phyloP scores from a whole-genome alignment of 37 sponge, comb jelly and placozoan species.

The Tethya wilhelma region DNA sequence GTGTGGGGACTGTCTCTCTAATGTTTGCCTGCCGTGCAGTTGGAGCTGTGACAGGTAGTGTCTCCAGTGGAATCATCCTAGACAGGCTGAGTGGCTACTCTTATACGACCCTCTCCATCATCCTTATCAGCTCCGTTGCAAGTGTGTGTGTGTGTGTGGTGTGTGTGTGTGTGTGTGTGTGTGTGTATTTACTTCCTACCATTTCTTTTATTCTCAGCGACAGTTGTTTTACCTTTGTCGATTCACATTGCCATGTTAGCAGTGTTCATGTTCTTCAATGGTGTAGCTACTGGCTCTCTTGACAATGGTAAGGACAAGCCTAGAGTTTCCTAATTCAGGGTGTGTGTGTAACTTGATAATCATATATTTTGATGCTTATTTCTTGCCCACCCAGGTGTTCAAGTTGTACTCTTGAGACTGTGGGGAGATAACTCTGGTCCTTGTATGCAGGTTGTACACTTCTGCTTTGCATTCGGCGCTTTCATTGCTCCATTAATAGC shows the following conservation, averaged over 20 bases:
- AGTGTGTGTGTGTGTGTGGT: conserved; percentile 3
- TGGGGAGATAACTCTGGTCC: conserved; percentile 66
- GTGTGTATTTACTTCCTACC: too few species aligned
- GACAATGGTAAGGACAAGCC: conserved; percentile 69
- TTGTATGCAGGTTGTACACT: conserved; percentile 66
- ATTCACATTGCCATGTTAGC: conserved; percentile 36
- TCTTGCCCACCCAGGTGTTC: conserved; percentile 45
- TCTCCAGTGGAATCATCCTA: conserved; percentile 44
- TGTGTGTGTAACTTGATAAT: too few species aligned
- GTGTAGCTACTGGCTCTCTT: conserved; percentile 41
- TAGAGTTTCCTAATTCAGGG: too few species aligned
- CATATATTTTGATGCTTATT: too few species aligned
- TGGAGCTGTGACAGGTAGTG: conserved; percentile 40
- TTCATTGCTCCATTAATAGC: conserved; percentile 66
- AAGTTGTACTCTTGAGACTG: conserved; percentile 57
- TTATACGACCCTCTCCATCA: conserved; percentile 6
- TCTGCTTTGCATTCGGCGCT: conserved; percentile 59
- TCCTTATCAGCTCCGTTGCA: conserved; percentile 1
- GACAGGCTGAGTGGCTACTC: conserved; percentile 14
- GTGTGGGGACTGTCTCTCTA: conserved; percentile 16
- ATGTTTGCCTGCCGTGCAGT: conserved; percentile 52
- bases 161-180: too few species aligned
- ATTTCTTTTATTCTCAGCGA: conserved; percentile 27
- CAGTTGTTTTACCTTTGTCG: conserved; percentile 38
- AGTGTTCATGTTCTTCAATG: conserved; percentile 50